Percentiles rank a stretch among this genome's conserved stretches.
Evolutionary conservation across 2,888 invertebrate genomes (phyloP).

Genomic region (Caradrina clavipalpis): DNA sequence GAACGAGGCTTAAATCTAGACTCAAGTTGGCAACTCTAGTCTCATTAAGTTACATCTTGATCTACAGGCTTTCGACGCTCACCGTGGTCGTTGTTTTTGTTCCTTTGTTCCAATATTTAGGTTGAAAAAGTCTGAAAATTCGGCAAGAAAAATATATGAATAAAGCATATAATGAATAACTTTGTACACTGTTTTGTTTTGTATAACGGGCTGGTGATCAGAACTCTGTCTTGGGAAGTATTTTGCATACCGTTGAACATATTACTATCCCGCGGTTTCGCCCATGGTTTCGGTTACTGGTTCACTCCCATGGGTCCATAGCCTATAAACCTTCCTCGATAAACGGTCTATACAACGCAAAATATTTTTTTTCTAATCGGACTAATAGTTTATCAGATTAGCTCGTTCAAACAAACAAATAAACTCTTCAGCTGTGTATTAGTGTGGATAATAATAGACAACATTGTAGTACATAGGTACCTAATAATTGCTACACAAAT

Average conservation of each 20-base stretch:
- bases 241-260: too few relatives aligned
- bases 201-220: too few relatives aligned
- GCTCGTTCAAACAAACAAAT: too few relatives aligned
- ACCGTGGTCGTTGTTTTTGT: constrained; percentile 6
- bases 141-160: constrained; percentile 11
- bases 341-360: too few relatives aligned
- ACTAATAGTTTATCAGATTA: too few relatives aligned
- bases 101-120: background rate
- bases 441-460: background rate
- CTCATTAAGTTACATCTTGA: constrained; percentile 29
- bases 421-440: too few relatives aligned
- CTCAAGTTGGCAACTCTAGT: constrained; percentile 4
- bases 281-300: too few relatives aligned
- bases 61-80: constrained; percentile 2
- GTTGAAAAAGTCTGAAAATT: background rate
- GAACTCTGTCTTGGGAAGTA: too few relatives aligned
- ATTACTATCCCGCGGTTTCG: too few relatives aligned
- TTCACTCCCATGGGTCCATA: too few relatives aligned
- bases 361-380: too few relatives aligned
- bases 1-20: constrained; percentile 18
- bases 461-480: background rate
- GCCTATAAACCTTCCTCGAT: too few relatives aligned
- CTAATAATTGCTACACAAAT: background rate
- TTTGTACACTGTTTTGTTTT: constrained; percentile 7
- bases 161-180: constrained; percentile 44